Conservation (phyloP, 53 echinoderm and acorn worm genomes). For the Echinarachnius parma region DNA sequence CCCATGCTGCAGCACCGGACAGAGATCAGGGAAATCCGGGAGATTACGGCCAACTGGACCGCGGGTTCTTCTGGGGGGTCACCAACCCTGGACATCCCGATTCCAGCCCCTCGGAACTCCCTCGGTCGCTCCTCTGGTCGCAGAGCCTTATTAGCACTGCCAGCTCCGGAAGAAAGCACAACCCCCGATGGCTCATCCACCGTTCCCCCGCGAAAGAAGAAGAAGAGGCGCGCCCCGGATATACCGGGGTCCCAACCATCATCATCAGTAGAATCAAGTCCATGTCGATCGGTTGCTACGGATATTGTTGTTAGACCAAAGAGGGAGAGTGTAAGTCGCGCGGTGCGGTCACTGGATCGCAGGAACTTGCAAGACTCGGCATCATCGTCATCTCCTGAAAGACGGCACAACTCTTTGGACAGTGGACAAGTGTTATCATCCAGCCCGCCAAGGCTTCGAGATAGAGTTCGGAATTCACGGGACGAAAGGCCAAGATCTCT, state of each 20-base stretch:
- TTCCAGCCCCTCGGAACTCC: constrained; percentile 31
- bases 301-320: constrained; percentile 23
- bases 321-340: not conserved
- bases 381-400: no score
- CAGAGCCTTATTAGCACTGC: no score
- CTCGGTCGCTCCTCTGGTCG: constrained; percentile 19
- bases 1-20: constrained; percentile 14
- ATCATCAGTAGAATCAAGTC: not conserved
- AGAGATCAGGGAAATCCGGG: not conserved
- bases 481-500: no score
- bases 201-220: not conserved
- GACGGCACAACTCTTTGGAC: no score
- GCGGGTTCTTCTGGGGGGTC: not conserved
- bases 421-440: no score
- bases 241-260: constrained; percentile 6
- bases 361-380: no score
- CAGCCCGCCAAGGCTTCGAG: no score
- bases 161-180: no score
- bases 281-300: not conserved
- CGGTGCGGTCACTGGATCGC: no score
- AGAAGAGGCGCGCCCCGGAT: constrained; percentile 35
- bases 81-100: constrained; percentile 1
- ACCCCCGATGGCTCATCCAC: constrained; percentile 10
- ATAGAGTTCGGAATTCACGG: no score
- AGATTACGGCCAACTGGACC: not conserved